Conservation (phyloP, 2,113 vertebrate genomes). For the Phalacrocorax carbo region DNA sequence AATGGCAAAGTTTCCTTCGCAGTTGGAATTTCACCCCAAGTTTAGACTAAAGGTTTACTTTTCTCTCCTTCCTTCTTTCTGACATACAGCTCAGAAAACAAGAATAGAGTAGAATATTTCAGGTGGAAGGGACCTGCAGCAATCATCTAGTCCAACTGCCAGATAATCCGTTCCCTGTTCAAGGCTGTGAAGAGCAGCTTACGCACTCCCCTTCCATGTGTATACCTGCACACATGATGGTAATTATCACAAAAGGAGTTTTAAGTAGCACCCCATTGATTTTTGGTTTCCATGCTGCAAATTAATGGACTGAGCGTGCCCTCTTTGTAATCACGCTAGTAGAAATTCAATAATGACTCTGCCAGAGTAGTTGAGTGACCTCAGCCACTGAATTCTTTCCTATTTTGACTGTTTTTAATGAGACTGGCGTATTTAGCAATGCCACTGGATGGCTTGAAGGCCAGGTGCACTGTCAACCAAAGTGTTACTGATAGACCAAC, state of each 20-base stretch:
- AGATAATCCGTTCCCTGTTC: background rate
- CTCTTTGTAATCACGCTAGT: constrained; percentile 41
- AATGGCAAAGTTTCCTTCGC: background rate
- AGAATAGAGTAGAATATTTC: background rate
- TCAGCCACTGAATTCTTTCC: constrained; percentile 12
- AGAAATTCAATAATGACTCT: constrained; percentile 58
- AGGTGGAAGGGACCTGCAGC: too few relatives aligned
- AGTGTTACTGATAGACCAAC: background rate
- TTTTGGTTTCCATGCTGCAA: constrained; percentile 41
- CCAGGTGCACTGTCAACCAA: background rate
- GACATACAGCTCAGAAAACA: background rate
- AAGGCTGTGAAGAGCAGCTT: background rate
- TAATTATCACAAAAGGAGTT: constrained; percentile 29
- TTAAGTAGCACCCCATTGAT: constrained; percentile 52
- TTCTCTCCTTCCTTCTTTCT: background rate
- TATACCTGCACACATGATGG: background rate
- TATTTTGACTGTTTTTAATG: background rate
- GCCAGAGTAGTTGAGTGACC: constrained; percentile 21
- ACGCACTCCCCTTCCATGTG: background rate
- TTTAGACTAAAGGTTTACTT: background rate
- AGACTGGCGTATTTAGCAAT: background rate
- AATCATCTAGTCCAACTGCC: background rate
- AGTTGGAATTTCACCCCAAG: background rate
- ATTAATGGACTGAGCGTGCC: constrained; percentile 58
- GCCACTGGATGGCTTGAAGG: background rate